These are phyloP conservation scores for Drosophila macrospina DNA, from an alignment of 2,888 invertebrate species.

Conservation along the genomic window DNA sequence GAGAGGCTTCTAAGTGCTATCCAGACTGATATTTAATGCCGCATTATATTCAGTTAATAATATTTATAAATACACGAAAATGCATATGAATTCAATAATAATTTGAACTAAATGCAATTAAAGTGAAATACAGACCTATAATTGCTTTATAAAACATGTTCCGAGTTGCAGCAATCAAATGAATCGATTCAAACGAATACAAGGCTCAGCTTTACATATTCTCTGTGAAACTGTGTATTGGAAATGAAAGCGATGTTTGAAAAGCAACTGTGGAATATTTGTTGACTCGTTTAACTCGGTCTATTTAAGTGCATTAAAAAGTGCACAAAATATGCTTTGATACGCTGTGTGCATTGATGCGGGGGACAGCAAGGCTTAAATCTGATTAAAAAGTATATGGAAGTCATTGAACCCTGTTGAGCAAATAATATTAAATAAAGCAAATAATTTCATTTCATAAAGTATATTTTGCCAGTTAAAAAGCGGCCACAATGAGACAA, in stretches of 20 bases:
- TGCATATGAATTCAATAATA: neutral
- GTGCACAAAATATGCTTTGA: slow-evolving; percentile 21
- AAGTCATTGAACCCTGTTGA: slow-evolving; percentile 36
- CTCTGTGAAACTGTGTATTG: slow-evolving; percentile 4
- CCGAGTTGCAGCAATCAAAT: neutral
- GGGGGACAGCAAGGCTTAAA: slow-evolving; percentile 19
- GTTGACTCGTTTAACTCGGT: neutral
- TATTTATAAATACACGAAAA: neutral
- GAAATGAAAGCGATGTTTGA: neutral
- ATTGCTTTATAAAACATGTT: slow-evolving; percentile 1
- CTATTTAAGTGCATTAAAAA: slow-evolving; percentile 19
- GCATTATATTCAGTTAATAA: neutral
- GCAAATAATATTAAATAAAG: slow-evolving; percentile 35
- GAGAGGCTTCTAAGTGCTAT: no score
- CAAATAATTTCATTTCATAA: slow-evolving; percentile 32
- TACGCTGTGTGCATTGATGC: slow-evolving; percentile 12
- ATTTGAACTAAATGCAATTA: slow-evolving; percentile 1
- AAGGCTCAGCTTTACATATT: neutral
- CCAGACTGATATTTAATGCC: no score
- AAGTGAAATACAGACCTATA: neutral
- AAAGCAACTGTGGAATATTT: neutral
- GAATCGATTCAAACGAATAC: neutral
- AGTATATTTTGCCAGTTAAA: slow-evolving; percentile 24
- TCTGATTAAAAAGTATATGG: slow-evolving; percentile 47
- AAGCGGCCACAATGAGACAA: slow-evolving; percentile 2